These are phyloP conservation scores for Oryzias melastigma DNA, from an alignment of 2,113 vertebrate species.

Conservation along the genomic window DNA sequence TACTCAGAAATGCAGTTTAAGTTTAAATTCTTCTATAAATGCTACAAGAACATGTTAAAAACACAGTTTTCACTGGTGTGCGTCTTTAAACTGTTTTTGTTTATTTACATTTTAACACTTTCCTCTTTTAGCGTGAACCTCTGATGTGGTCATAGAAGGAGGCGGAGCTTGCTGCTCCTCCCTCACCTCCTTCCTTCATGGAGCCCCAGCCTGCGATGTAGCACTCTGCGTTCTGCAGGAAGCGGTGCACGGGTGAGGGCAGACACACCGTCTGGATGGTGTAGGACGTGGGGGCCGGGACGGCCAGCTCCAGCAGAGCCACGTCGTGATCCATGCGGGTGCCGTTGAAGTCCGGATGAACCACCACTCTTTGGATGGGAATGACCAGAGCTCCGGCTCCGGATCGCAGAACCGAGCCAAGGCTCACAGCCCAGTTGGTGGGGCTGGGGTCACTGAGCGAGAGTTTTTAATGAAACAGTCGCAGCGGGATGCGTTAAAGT, in stretches of 20 bases:
- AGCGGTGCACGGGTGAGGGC: slow-evolving; percentile 80
- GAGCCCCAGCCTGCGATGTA: slow-evolving; percentile 95
- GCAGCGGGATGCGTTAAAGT: not conserved
- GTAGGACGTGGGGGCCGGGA: slow-evolving; percentile 75
- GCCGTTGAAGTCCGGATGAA: slow-evolving; percentile 87
- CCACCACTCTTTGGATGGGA: slow-evolving; percentile 83
- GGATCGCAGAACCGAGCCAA: slow-evolving; percentile 85
- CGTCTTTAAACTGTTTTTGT: no score
- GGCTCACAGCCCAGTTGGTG: slow-evolving; percentile 83
- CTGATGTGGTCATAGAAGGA: not conserved
- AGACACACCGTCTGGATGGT: slow-evolving; percentile 87
- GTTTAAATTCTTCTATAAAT: no score
- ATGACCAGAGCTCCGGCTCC: slow-evolving; percentile 80
- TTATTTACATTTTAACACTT: no score
- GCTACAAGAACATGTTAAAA: no score
- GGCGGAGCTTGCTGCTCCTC: no score
- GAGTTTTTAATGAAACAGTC: not conserved
- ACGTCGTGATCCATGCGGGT: slow-evolving; percentile 90
- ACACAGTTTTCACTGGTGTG: no score
- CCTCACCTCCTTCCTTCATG: slow-evolving; percentile 74
- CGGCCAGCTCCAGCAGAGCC: slow-evolving; percentile 84
- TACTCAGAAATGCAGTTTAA: no score
- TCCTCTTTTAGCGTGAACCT: no score
- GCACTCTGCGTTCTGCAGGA: slow-evolving; percentile 80
- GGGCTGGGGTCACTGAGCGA: slow-evolving; percentile 42